Base-by-base conservation (phyloP, 2,888 invertebrate genomes). In the Proisotoma minuta region DNA sequence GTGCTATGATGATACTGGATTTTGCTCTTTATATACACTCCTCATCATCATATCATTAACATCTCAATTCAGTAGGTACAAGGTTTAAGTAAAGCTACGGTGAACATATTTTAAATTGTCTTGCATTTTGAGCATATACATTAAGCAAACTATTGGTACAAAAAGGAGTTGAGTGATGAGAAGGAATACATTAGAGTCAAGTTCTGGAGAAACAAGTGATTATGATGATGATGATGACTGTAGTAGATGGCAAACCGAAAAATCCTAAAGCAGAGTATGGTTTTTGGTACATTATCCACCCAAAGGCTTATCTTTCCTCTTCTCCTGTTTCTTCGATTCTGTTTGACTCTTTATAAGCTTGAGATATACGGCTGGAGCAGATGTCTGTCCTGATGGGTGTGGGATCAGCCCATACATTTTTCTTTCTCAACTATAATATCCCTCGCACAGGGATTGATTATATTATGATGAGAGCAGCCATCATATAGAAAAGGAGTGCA, bases 211-310 rank as follows among this genome's bases (percentile, higher is more conserved):
- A 51, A 51, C 51, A 51, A 57, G 51, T 51, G 51, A 51, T 51
- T 51, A 60, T 54, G 58, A 58, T 64, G 58, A 59, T 62, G 61
- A 65, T 59, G 61, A 65, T 61, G 57, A 56, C 59, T 61, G 59
- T 56, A 50, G 34, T 51, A 28, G 24, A 27, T 26, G 24, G 43
- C 43, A 43, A 12, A 43, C 10, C 10, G 18, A 15, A 34, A 34
- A 15, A 34, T 34, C 8, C 8, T 34, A 15, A 34, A 15, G 34
- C 8, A 34, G 15, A n/a, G 8, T 10, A 15, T 34, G 34, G 34
- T 34, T 34, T 34, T 34, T 34, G 49, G 49, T 49, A 49, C 49
- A 49, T 49, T 23, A 49, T 49, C 22, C 15, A 22, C 49, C 23
- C 10, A 26, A 18, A 8, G 28, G 28, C 51, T 51, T 24, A 24